Base-by-base conservation (phyloP, 2,888 invertebrate species). In the Nomada goodeniana region DNA sequence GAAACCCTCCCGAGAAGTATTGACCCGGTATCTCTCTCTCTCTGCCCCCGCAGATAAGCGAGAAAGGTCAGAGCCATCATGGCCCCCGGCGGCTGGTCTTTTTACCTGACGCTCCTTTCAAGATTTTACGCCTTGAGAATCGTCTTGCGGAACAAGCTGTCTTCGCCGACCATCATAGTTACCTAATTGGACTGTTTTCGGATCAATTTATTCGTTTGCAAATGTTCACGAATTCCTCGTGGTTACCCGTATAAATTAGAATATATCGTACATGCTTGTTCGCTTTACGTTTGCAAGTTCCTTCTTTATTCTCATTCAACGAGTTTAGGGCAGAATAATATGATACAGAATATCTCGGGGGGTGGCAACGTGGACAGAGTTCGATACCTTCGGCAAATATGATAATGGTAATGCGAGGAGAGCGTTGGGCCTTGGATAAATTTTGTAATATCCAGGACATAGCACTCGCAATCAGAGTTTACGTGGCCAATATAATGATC, bases 51-150 rank as follows among this genome's bases (percentile, higher is more conserved):
- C 82, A 76, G 87, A 88, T 88, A 88, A 88, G 88, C 88, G 87
- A 88, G 87, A 86, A 85, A 86, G 80, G 82, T 86, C 83, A 82
- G 85, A 87, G 82, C 86, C 88, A 87, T 88, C 83, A 87, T 87
- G 86, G 88, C 87, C 85, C 85, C 87, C 84, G 84, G 79, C 65
- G 86, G 74, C 76, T 76, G 71, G 68, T 85, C 76, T 65, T 83
- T 83, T 74, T 55, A 82, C 77, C 70, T 82, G 81, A 75, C 60
- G 52, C 63, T 57, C 20, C 59, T 61, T 75, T 82, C 72, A 50
- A 83, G 44, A 73, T 60, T 69, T 77, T 60, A 68, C 73, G 23
- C 60, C 65, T 42, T 29, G 64, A n/a, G 47, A 53, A 80, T 61
- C 20, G 42, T 67, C 44, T 42, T 42, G 44, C 15, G 53, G 50